Conservation (phyloP, 2,797 vertebrate genomes). For the Triplophysa yarkandensis region DNA sequence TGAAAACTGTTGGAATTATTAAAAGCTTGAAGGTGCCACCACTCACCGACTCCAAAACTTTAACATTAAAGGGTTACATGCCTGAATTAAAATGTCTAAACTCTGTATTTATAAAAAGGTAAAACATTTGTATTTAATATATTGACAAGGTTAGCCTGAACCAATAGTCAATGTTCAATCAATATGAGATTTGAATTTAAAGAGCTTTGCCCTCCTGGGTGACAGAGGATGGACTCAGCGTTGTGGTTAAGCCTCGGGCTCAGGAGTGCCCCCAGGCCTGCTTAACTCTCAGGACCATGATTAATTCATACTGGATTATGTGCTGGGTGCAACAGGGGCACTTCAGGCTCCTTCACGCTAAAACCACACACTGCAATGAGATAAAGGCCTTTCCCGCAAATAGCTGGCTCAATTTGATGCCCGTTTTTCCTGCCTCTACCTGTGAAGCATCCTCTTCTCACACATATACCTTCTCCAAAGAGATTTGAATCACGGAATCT, state of each 20-base stretch:
- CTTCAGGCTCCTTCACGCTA: slow-evolving; percentile 62
- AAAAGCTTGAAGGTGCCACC: slow-evolving; percentile 1
- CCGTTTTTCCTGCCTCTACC: slow-evolving; percentile 53
- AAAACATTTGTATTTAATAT: slow-evolving; percentile 70
- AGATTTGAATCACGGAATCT: slow-evolving; percentile 54
- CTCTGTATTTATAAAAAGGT: slow-evolving; percentile 72
- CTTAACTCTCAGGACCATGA: slow-evolving; percentile 81
- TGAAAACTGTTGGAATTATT: slow-evolving; percentile 3
- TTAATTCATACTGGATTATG: slow-evolving; percentile 85
- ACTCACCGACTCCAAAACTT: slow-evolving; percentile 49
- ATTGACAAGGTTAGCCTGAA: slow-evolving; percentile 76
- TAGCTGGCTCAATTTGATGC: slow-evolving; percentile 64
- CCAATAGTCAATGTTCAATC: slow-evolving; percentile 80
- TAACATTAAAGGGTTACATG: slow-evolving; percentile 45
- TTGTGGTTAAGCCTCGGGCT: slow-evolving; percentile 70
- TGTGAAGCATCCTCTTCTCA: slow-evolving; percentile 46
- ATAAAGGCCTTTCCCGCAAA: slow-evolving; percentile 70
- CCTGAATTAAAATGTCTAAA: slow-evolving; percentile 68
- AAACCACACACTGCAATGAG: slow-evolving; percentile 66
- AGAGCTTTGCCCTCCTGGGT: slow-evolving; percentile 70
- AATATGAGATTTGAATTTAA: slow-evolving; percentile 82
- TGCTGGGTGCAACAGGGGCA: slow-evolving; percentile 70
- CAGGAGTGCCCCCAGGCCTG: slow-evolving; percentile 72
- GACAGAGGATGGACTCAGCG: slow-evolving; percentile 67
- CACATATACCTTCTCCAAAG: slow-evolving; percentile 12